phyloP scores from a whole-genome alignment of 2,888 invertebrate genomes.

The Chromoteleia sp. region DNA sequence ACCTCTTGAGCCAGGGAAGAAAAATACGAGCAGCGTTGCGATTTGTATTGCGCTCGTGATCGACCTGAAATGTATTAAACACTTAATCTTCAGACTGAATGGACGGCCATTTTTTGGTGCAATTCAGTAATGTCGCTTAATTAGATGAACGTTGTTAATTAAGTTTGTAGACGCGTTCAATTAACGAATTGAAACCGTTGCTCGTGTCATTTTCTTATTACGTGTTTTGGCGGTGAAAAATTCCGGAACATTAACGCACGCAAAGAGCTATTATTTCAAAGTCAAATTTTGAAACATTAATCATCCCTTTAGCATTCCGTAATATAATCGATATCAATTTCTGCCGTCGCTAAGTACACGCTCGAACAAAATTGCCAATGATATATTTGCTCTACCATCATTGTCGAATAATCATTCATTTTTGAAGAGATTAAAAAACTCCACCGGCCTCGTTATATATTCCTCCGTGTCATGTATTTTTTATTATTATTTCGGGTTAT shows the following conservation, averaged over 20 bases:
- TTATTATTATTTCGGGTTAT: slow-evolving; percentile 45
- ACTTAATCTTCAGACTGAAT: slow-evolving; percentile 13
- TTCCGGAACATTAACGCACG: slow-evolving; percentile 33
- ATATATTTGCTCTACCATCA: slow-evolving; percentile 59
- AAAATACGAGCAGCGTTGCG: background rate
- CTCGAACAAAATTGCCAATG: slow-evolving; percentile 62
- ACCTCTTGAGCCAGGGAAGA: too few species aligned
- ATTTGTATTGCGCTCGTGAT: slow-evolving; percentile 23
- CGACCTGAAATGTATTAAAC: slow-evolving; percentile 32
- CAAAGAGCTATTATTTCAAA: slow-evolving; percentile 59
- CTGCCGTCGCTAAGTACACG: slow-evolving; percentile 66
- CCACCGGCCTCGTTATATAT: slow-evolving; percentile 36
- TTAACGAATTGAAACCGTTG: slow-evolving; percentile 32
- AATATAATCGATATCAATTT: slow-evolving; percentile 69
- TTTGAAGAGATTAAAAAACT: slow-evolving; percentile 49
- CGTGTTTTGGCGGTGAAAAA: slow-evolving; percentile 21
- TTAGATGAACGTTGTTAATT: slow-evolving; percentile 61
- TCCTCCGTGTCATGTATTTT: slow-evolving; percentile 51
- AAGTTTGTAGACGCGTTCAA: slow-evolving; percentile 25
- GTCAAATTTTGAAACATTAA: slow-evolving; percentile 63
- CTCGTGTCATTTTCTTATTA: slow-evolving; percentile 22
- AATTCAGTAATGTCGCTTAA: background rate
- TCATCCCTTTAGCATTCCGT: slow-evolving; percentile 62
- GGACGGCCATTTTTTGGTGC: slow-evolving; percentile 23
- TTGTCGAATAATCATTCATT: slow-evolving; percentile 64